Conservation (phyloP, 2,113 vertebrate genomes). For the Pteropus alecto region DNA sequence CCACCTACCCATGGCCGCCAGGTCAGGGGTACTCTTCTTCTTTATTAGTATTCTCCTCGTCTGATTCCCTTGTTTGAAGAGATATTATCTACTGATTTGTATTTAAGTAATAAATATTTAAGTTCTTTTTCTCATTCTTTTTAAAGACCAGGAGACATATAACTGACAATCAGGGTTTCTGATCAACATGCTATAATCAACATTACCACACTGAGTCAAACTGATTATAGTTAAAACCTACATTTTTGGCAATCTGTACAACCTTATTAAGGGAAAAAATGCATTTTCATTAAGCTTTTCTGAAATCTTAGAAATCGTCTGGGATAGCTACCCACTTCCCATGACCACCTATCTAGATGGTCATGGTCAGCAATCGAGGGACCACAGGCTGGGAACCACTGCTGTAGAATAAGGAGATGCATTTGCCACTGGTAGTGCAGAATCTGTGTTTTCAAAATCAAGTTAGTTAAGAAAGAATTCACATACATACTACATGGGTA, state of each 20-base stretch:
- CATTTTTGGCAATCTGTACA: background rate
- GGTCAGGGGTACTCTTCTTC: background rate
- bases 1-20: background rate
- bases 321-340: background rate
- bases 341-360: background rate
- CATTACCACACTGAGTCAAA: background rate
- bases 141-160: background rate
- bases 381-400: background rate
- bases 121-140: background rate
- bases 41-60: background rate
- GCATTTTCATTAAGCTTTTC: background rate
- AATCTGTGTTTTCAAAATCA: constrained; percentile 40
- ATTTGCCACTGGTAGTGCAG: constrained; percentile 22
- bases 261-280: background rate
- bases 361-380: background rate
- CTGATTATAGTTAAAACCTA: background rate
- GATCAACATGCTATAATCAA: background rate
- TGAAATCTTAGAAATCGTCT: background rate
- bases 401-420: background rate
- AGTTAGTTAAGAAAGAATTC: constrained; percentile 39
- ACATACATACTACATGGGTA: constrained; percentile 12
- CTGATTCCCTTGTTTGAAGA: background rate
- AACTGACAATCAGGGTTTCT: background rate
- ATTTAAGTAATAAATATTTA: background rate
- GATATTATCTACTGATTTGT: background rate